Evolutionary conservation across 2,797 vertebrate genomes (phyloP).

Genomic region (Setipinna tenuifilis): DNA sequence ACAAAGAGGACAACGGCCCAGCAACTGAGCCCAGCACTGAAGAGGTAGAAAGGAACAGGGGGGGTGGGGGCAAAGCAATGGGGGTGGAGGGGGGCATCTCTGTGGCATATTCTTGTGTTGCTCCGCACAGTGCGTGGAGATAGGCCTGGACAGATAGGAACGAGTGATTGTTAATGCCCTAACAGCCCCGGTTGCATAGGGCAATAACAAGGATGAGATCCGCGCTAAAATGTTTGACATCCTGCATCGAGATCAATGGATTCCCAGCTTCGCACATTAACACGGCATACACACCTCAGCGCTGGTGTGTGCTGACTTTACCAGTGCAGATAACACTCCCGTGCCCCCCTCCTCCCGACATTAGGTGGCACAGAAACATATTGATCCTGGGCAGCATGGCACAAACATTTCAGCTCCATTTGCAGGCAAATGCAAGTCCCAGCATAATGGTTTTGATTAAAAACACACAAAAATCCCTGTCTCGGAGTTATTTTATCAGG

Average conservation of each 20-base stretch:
- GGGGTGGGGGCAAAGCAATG: slow-evolving; percentile 64
- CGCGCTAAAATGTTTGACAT: slow-evolving; percentile 85
- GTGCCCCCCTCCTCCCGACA: slow-evolving; percentile 36
- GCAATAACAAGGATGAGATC: slow-evolving; percentile 80
- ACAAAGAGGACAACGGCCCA: slow-evolving; percentile 65
- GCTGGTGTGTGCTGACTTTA: slow-evolving; percentile 63
- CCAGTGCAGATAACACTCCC: slow-evolving; percentile 64
- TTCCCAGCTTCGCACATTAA: slow-evolving; percentile 64
- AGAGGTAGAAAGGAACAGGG: slow-evolving; percentile 53
- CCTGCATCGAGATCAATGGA: slow-evolving; percentile 80
- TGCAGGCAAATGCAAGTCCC: slow-evolving; percentile 53
- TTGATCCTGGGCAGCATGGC: slow-evolving; percentile 48
- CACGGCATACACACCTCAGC: slow-evolving; percentile 64
- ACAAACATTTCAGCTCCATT: slow-evolving; percentile 48
- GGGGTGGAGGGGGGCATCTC: slow-evolving; percentile 63
- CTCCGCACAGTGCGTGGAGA: slow-evolving; percentile 77
- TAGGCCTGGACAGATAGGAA: slow-evolving; percentile 83
- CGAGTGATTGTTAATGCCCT: slow-evolving; percentile 93
- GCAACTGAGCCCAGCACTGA: background rate
- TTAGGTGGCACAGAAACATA: slow-evolving; percentile 35
- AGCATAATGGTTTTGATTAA: slow-evolving; percentile 19
- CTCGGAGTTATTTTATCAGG: slow-evolving; percentile 11
- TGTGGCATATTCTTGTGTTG: slow-evolving; percentile 81
- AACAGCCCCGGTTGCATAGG: slow-evolving; percentile 78
- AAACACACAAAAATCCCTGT: slow-evolving; percentile 21